phyloP scores from a whole-genome alignment of 2,113 vertebrate genomes.

The Gopherus evgoodei region DNA sequence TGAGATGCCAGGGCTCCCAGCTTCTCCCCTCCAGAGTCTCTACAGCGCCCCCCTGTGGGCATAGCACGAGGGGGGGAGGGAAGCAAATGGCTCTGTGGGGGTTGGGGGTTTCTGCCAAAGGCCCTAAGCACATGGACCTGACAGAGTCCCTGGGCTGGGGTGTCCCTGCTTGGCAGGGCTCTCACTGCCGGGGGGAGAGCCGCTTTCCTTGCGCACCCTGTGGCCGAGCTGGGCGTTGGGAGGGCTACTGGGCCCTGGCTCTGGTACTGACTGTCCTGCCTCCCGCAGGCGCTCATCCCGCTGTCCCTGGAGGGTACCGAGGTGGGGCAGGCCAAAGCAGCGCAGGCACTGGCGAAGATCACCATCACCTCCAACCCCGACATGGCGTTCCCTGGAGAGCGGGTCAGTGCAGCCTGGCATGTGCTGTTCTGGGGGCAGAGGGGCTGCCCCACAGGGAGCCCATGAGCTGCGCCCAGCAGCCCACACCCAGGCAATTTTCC shows the following conservation, averaged over 20 bases:
- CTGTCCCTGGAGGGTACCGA: constrained; percentile 93
- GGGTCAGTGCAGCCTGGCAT: constrained; percentile 74
- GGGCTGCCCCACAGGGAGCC: not conserved
- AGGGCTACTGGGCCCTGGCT: not conserved
- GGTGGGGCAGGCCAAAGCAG: constrained; percentile 92
- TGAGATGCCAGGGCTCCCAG: constrained; percentile 55
- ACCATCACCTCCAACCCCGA: constrained; percentile 95
- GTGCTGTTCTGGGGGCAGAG: fast-evolving
- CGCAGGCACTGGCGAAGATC: constrained; percentile 96
- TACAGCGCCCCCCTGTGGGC: not conserved
- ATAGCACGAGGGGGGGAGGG: not conserved
- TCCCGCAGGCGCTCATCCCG: constrained; percentile 88
- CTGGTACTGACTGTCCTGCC: not conserved
- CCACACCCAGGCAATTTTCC: too few species aligned
- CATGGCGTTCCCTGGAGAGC: constrained; percentile 96
- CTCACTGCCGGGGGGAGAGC: too few species aligned
- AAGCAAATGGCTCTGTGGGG: too few species aligned
- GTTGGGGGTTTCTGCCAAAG: not conserved
- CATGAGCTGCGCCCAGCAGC: too few species aligned
- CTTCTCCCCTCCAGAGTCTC: not conserved
- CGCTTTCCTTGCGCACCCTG: too few species aligned
- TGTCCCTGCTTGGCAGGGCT: not conserved
- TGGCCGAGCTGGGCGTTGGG: too few species aligned
- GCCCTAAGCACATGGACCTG: not conserved
- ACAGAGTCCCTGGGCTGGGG: too few species aligned